These are phyloP conservation scores for Benthosema pterotum DNA, from an alignment of 2,797 vertebrate genomes.

Conservation along the genomic window DNA sequence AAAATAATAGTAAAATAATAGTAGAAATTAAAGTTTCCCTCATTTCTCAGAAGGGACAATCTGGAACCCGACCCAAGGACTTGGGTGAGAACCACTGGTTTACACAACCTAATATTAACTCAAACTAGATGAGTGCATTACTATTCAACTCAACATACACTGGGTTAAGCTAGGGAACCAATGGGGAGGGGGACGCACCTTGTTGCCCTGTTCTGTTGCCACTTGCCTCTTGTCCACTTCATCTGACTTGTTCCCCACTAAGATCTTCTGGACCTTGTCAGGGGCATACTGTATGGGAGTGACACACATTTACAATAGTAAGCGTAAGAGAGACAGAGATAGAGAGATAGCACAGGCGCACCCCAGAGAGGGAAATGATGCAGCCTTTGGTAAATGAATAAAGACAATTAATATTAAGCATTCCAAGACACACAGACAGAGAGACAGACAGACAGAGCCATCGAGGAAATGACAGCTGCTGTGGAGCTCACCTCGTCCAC, in stretches of 20 bases:
- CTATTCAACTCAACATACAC: no score
- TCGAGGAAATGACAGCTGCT: slow-evolving; percentile 49
- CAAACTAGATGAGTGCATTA: no score
- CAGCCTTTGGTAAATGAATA: slow-evolving; percentile 57
- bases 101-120: no score
- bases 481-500: slow-evolving; percentile 92
- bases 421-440: slow-evolving; percentile 42
- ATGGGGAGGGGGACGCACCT: slow-evolving; percentile 77
- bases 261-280: slow-evolving; percentile 94
- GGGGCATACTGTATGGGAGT: slow-evolving; percentile 86
- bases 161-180: no score
- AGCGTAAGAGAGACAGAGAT: background rate
- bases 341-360: slow-evolving; percentile 8
- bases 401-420: slow-evolving; percentile 38
- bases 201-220: slow-evolving; percentile 91
- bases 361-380: slow-evolving; percentile 23
- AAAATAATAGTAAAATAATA: no score
- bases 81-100: no score
- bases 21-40: no score
- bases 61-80: no score
- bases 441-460: slow-evolving; percentile 12
- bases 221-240: slow-evolving; percentile 95
- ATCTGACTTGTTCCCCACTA: slow-evolving; percentile 95
- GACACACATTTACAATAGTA: background rate
- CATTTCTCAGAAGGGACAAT: no score